phyloP scores from a whole-genome alignment of 2,888 invertebrate genomes.

The Macrophya alboannulata region DNA sequence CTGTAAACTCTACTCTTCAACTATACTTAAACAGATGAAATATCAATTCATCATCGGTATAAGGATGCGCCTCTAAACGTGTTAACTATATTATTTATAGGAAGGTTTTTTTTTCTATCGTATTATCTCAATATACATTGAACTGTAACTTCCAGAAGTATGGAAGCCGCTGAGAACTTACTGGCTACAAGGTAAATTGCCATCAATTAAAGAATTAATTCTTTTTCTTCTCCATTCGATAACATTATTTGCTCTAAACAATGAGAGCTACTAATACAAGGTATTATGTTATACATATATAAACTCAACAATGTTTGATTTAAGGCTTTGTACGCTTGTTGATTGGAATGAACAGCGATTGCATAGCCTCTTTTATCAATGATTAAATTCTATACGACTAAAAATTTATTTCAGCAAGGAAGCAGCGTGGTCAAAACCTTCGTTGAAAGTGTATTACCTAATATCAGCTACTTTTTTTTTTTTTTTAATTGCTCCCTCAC shows the following conservation, averaged over 20 bases:
- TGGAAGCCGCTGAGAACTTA: conserved; percentile 49
- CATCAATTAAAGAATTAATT: conserved; percentile 36
- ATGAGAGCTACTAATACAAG: conserved; percentile 35
- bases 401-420: conserved; percentile 4
- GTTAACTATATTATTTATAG: conserved; percentile 12
- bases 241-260: conserved; percentile 39
- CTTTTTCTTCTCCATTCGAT: neutral
- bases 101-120: conserved; percentile 13
- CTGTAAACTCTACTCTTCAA: conserved; percentile 13
- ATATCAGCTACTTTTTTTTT: neutral
- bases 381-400: neutral
- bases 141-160: conserved; percentile 51
- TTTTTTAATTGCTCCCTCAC: conserved; percentile 27
- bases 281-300: conserved; percentile 45
- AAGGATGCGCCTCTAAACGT: conserved; percentile 24
- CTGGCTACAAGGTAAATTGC: conserved; percentile 18
- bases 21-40: conserved; percentile 1
- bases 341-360: conserved; percentile 29
- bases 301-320: conserved; percentile 50
- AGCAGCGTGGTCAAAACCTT: neutral
- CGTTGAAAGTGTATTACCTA: neutral
- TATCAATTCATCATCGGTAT: conserved; percentile 8
- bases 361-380: conserved; percentile 17
- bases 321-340: conserved; percentile 30
- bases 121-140: conserved; percentile 35